Evolutionary conservation across 2,113 vertebrate genomes (phyloP), one percentile per base, ranked within the genome.

Genomic region (Chaetops frenatus): DNA sequence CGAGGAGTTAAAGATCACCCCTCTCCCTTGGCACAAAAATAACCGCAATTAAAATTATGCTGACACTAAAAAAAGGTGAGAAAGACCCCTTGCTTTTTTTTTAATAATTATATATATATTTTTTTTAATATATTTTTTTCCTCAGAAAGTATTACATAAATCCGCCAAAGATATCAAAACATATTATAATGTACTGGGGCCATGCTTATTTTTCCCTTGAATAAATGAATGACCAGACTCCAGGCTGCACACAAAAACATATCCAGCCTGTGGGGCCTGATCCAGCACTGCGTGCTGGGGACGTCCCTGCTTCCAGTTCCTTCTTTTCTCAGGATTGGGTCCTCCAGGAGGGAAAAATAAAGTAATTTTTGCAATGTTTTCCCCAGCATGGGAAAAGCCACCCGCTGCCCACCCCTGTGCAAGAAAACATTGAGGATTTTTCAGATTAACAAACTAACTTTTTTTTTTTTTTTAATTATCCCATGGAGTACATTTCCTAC

Each of bases 251-350:
- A n/a, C 53, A 80, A 61, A 78, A 91, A 60, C 4, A 1, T 16
- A 47, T n/a, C 44, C 13, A 84, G 81, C 58, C 84, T 23, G 42
- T 35, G 76, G 62, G 83, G 90, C 82, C 65, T 42, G 78, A 95
- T 91, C 65, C 74, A 90, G 85, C 5, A 8, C 79, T 1, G 66
- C 1, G 16, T 56, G 79, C 94, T 94, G 82, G 60, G 73, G 45
- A 53, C 12, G 8, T 42, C 71, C 77, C 60, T 66, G 45, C 70
- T 84, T 40, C 83, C 61, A 81, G 92, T 66, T 81, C 65, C 83
- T 92, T 62, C 54, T 94, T 35, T 42, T 15, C 72, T n/a, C 80
- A 91, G 92, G 90, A 95, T 42, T 36, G 92, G 93, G 96, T 85
- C 92, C 90, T 82, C 79, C 51, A 91, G 86, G 67, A 66, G 86